These are phyloP conservation scores for Mirounga angustirostris DNA, from an alignment of 2,113 vertebrate species.

Conservation along the genomic window DNA sequence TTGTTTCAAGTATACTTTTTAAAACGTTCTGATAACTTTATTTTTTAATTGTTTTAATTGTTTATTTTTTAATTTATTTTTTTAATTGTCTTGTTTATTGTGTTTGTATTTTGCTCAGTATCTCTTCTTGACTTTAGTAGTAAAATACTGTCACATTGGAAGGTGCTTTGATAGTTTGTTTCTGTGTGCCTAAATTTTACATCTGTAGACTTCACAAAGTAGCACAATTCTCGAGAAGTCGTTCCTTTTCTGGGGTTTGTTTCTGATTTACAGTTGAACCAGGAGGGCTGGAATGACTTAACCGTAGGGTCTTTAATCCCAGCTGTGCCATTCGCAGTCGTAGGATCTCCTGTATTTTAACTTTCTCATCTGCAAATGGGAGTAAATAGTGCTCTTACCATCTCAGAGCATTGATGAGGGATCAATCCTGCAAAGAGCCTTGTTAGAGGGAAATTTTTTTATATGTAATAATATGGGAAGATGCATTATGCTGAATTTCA, in stretches of 20 bases:
- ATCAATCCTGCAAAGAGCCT: not conserved
- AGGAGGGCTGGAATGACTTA: not conserved
- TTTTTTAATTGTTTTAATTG: too few species aligned
- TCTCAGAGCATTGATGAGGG: slow-evolving; percentile 6
- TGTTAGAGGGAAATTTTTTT: not conserved
- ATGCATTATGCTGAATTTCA: not conserved
- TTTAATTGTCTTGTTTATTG: not conserved
- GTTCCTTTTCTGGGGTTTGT: slow-evolving; percentile 12
- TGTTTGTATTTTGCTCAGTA: not conserved
- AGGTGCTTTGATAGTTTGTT: slow-evolving; percentile 41
- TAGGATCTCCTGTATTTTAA: not conserved
- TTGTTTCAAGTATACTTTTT: slow-evolving; percentile 22
- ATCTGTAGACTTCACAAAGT: not conserved
- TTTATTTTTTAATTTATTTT: too few species aligned
- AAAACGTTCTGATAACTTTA: not conserved
- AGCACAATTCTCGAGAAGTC: not conserved
- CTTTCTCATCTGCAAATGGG: not conserved
- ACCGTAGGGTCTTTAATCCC: not conserved
- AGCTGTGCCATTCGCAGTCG: not conserved
- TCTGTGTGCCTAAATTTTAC: not conserved
- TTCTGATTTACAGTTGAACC: not conserved
- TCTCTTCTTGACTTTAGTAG: not conserved
- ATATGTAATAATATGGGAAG: not conserved
- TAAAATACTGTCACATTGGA: not conserved
- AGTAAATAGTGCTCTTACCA: not conserved